phyloP scores from a whole-genome alignment of 1,140 invertebrate species.

The Amyelois transitella region DNA sequence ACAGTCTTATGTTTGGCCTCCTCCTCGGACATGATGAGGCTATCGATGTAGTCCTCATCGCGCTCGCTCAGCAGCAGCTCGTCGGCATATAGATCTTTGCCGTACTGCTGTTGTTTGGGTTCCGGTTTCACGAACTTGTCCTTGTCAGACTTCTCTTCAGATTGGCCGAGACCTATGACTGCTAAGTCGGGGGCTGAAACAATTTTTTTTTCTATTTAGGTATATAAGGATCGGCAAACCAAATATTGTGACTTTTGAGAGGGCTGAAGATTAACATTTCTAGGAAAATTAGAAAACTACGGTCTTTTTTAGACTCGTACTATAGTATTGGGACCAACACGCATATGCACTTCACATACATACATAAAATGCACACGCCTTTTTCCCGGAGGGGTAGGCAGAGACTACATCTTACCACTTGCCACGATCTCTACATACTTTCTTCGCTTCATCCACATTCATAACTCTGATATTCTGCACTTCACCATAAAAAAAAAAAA shows the following conservation, averaged over 20 bases:
- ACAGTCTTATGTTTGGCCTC: slow-evolving; percentile 86
- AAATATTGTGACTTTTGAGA: not conserved
- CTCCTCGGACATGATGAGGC: slow-evolving; percentile 88
- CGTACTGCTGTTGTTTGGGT: slow-evolving; percentile 33
- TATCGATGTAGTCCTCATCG: slow-evolving; percentile 93
- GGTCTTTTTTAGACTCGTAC: too few relatives aligned
- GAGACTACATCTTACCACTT: too few relatives aligned
- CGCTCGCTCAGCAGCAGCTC: slow-evolving; percentile 91
- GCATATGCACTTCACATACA: too few relatives aligned
- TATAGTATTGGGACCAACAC: too few relatives aligned
- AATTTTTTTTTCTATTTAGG: not conserved
- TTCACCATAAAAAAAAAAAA: too few relatives aligned
- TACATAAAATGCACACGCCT: too few relatives aligned
- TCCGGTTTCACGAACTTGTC: slow-evolving; percentile 53
- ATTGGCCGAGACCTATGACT: slow-evolving; percentile 45
- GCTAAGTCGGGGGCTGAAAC: slow-evolving; percentile 54
- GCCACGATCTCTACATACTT: too few relatives aligned
- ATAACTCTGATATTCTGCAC: too few relatives aligned
- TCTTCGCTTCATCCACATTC: too few relatives aligned
- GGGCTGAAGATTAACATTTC: not conserved
- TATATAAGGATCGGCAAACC: not conserved
- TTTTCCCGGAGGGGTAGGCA: too few relatives aligned
- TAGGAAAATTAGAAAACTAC: too few relatives aligned
- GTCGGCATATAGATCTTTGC: slow-evolving; percentile 64
- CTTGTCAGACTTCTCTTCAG: slow-evolving; percentile 31